phyloP scores from a whole-genome alignment of 2,113 vertebrate genomes.

The Anguilla rostrata region DNA sequence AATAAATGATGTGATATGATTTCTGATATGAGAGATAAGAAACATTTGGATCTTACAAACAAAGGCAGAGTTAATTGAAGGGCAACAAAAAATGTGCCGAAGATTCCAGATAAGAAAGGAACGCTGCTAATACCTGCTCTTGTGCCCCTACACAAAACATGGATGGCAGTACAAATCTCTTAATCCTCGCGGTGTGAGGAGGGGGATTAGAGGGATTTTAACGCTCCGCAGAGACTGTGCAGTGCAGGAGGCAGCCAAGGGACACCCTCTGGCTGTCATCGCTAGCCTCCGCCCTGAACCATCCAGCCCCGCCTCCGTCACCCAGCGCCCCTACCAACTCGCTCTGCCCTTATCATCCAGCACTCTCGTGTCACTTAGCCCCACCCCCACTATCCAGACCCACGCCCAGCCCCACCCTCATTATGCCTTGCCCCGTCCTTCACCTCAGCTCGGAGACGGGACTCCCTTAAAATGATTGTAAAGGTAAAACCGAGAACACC shows the following conservation, averaged over 20 bases:
- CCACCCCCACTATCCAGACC: no score
- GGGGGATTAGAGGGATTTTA: constrained; percentile 61
- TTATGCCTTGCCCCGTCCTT: no score
- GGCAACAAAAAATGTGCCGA: constrained; percentile 24
- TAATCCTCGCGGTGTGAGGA: constrained; percentile 67
- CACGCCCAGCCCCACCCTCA: no score
- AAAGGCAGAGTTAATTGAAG: constrained; percentile 23
- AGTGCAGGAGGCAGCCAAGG: neutral
- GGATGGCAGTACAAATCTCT: constrained; percentile 67
- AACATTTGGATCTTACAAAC: neutral
- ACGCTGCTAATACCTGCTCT: constrained; percentile 51
- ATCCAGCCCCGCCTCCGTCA: neutral
- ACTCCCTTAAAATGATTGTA: no score
- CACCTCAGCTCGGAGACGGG: no score
- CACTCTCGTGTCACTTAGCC: no score
- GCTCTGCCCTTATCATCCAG: no score
- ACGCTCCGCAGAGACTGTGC: constrained; percentile 61
- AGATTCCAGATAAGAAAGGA: constrained; percentile 43
- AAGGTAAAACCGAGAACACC: no score
- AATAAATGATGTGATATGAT: neutral
- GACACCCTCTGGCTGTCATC: neutral
- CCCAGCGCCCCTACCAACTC: neutral
- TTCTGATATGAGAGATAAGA: neutral
- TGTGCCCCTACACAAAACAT: constrained; percentile 61
- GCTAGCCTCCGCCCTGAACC: neutral